Evolutionary conservation across 2,113 vertebrate species (phyloP), one percentile per base, ranked within the genome.

Genomic region (Pachypanchax playfairii): DNA sequence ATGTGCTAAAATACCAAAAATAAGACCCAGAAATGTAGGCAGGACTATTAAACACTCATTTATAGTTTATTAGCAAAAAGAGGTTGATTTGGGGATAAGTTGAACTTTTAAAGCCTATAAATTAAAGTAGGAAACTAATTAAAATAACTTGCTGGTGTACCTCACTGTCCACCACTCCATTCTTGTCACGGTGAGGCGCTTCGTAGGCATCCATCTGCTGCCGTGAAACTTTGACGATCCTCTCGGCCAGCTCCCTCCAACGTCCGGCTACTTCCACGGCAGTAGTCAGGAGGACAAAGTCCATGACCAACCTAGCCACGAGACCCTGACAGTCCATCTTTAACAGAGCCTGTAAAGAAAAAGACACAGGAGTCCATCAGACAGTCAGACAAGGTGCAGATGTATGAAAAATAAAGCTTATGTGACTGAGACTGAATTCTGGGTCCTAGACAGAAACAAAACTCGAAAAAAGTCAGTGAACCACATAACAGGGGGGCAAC

Each of bases 291-390:
- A 99, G 92, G 35, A 96, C 97, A 0, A 99, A 99, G 89, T 98
- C 97, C 92, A 98, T 95, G 68, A 98, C 87, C 28, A 98, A 93
- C 1, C 94, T 77, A 28, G 95, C 94, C 3, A 99, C 97, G 7
- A 99, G 90, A 12, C 97, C 97, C 85, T 99, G 97, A 85, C 96
- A 98, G 84, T 98, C 97, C 93, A 99, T 92, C 84, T 95, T 98
- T 82, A 99, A 83, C 51, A 99, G 86, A 21, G 97, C 97, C 97
- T 99, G 83, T 0, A 26, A 18, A 5, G 5, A 51, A 5, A 22
- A n/a, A 21, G 6, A 24, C 13, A 26, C 6, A 12, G 3, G 10
- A 24, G 18, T 33, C 4, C 9, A 11, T 31, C 7, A 36, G 33
- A 1, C 2, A 18, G 4, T 25, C 12, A 8, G 1, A 29, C 47